Percentiles rank a stretch among this genome's conserved stretches.
Conservation (phyloP, 2,113 vertebrate genomes). For the Mobula birostris region DNA sequence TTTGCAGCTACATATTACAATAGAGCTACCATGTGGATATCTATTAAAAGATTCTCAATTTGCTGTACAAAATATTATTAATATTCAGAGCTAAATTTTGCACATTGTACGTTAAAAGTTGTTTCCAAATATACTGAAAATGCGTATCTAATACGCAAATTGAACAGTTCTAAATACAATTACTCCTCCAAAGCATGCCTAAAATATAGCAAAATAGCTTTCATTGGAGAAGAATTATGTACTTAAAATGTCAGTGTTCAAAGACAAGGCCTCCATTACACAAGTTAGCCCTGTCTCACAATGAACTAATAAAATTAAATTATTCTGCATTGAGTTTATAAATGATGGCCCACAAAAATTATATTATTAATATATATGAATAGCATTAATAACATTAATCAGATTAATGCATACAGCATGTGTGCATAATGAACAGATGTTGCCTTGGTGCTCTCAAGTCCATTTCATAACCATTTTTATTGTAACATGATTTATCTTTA, state of each 20-base stretch:
- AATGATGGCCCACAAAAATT: not conserved
- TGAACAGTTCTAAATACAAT: not conserved
- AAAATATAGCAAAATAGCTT: not conserved
- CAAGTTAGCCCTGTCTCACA: not conserved
- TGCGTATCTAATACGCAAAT: not conserved
- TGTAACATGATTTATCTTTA: not conserved
- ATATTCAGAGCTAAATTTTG: not conserved
- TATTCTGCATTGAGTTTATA: not conserved
- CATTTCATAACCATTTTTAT: not conserved
- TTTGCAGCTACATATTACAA: not conserved
- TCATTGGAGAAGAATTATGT: not conserved
- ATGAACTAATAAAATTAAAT: not conserved
- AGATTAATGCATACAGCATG: not conserved
- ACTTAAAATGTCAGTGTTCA: not conserved
- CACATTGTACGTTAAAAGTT: not conserved
- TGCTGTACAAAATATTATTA: not conserved
- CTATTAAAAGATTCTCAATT: not conserved
- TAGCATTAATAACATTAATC: constrained; percentile 13
- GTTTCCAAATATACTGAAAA: not conserved
- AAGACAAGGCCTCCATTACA: not conserved
- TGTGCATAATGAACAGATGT: constrained; percentile 20
- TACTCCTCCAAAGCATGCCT: not conserved
- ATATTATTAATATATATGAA: not conserved
- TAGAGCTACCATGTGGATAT: not conserved
- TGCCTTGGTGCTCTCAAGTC: not conserved